Base-by-base conservation (phyloP, 2,113 vertebrate genomes). In the Dicrurus megarhynchus region DNA sequence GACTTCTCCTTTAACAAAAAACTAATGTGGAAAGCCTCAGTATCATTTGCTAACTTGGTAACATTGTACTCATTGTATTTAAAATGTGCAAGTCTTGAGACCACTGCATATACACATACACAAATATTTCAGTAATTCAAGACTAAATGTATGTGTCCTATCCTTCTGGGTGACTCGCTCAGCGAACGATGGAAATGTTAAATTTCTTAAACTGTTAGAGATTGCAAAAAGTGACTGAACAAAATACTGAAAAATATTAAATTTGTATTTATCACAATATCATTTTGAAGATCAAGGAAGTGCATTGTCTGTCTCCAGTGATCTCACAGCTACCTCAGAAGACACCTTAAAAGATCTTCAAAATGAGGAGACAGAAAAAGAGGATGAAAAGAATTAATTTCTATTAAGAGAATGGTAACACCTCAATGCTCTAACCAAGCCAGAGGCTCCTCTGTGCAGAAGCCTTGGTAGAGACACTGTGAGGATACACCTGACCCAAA, bases 121-220 rank as follows among this genome's bases (percentile, higher is more conserved):
- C 49, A 97, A 95, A 94, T 94, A 97, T 87, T 92, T 91, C 73
- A 93, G 69, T 95, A 97, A 95, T 96, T 94, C 73, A 95, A 53
- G 42, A 63, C 68, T 35, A 85, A 96, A 16, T 70, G 33, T 91
- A 88, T 83, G 63, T 81, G 17, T 63, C 44, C 27, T 95, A 42
- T 64, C 63, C 89, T 97, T 96, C 83, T 91, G 71, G n/a, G 64
- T 70, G 59, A 82, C 35, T 93, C 94, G 91, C 64, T 96, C 80
- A 88, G 67, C 55, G 88, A 93, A 82, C 60, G 91, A 93, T 57
- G 86, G 83, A 76, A 95, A 95, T 59, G 63, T 78, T 52, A 39
- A 46, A 53, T 44, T 26, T 55, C 69, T 96, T 90, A 81, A 71
- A 68, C 57, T 84, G 33, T 78, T 94, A 84, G 89, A 91, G 30